phyloP scores from a whole-genome alignment of 2,888 invertebrate species.

The Elysia crispata region DNA sequence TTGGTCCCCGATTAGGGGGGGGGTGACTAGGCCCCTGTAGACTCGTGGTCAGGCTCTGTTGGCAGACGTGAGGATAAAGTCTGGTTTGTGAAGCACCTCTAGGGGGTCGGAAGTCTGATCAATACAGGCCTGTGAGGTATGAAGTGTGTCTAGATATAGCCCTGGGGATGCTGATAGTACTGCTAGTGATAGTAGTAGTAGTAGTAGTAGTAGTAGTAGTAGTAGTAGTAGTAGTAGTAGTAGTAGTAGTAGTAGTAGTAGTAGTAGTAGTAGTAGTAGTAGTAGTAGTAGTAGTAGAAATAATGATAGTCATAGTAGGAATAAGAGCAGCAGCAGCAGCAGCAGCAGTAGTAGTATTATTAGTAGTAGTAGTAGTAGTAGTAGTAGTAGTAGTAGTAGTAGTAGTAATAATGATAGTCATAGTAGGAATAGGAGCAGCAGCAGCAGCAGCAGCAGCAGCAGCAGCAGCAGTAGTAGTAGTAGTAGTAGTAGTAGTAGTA shows the following conservation, averaged over 20 bases:
- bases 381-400: conserved; percentile 9
- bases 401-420: too few species aligned
- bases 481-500: conserved; percentile 9
- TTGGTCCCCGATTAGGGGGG: too few species aligned
- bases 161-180: not conserved
- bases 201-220: conserved; percentile 9
- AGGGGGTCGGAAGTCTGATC: too few species aligned
- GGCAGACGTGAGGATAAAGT: too few species aligned
- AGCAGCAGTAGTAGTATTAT: too few species aligned
- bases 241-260: conserved; percentile 9
- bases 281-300: conserved; percentile 1
- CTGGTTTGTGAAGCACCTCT: too few species aligned
- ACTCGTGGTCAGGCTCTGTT: too few species aligned
- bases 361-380: conserved; percentile 9
- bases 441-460: not conserved
- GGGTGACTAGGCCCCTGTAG: too few species aligned
- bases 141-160: too few species aligned
- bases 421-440: too few species aligned
- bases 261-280: conserved; percentile 9
- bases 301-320: too few species aligned
- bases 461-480: not conserved
- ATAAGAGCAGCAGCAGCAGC: too few species aligned
- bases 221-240: conserved; percentile 5
- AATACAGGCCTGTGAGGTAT: not conserved
- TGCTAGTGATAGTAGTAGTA: not conserved